phyloP scores from a whole-genome alignment of 2,113 vertebrate species.

The Grammomys surdaster region DNA sequence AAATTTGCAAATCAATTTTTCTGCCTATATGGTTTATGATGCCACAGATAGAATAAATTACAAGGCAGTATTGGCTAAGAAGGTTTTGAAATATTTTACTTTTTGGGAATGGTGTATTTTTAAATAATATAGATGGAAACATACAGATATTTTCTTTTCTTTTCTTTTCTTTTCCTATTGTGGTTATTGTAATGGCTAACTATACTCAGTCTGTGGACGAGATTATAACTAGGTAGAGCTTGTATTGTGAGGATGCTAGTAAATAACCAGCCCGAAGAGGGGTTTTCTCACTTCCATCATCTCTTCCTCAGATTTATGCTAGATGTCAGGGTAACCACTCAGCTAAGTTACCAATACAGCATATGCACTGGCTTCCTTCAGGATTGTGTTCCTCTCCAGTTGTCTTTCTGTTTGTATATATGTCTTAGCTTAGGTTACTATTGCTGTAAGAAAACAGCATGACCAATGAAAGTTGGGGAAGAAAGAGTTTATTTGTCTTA shows the following conservation, averaged over 20 bases:
- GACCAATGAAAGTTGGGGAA: background rate
- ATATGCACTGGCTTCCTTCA: background rate
- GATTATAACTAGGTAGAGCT: background rate
- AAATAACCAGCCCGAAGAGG: background rate
- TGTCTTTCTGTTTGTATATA: background rate
- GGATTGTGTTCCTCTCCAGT: background rate
- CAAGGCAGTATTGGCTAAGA: background rate
- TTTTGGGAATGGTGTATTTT: background rate
- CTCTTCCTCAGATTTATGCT: background rate
- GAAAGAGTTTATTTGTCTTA: background rate
- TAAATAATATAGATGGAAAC: background rate
- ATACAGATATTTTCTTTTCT: background rate
- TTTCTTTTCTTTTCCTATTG: background rate
- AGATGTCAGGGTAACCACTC: background rate
- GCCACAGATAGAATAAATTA: background rate
- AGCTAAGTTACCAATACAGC: background rate
- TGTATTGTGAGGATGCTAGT: background rate
- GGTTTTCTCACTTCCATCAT: background rate
- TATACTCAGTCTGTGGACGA: background rate
- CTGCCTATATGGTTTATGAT: background rate
- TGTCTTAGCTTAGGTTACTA: background rate
- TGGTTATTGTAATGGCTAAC: background rate
- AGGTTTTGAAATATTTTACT: no score
- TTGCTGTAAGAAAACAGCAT: background rate
- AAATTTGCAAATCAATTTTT: background rate